Percentiles rank a stretch among this genome's conserved stretches.
Evolutionary conservation across 1,140 invertebrate species (phyloP).

Genomic region (Pentalonia nigronervosa): DNA sequence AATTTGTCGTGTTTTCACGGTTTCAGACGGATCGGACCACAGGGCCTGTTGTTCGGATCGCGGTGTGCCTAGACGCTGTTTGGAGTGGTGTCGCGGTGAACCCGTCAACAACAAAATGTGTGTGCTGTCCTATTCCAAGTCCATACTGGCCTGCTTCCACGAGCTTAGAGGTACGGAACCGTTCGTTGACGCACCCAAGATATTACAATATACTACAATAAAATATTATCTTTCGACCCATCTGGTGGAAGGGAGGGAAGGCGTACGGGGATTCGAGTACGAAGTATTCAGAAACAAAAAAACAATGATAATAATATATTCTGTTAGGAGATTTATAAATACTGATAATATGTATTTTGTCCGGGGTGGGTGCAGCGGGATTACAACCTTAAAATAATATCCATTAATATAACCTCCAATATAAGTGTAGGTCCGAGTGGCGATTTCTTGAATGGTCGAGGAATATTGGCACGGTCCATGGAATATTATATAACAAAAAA

Average conservation of each 20-base stretch:
- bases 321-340: not conserved
- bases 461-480: too few relatives aligned
- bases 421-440: too few relatives aligned
- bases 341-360: not conserved
- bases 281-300: not conserved
- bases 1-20: not conserved
- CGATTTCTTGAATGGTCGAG: too few relatives aligned
- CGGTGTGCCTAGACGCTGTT: constrained; percentile 76
- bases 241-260: not conserved
- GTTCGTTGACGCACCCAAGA: not conserved
- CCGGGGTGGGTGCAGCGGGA: not conserved
- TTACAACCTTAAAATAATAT: not conserved
- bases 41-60: constrained; percentile 78
- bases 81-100: constrained; percentile 79
- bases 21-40: constrained; percentile 73
- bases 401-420: not conserved
- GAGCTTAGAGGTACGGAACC: constrained; percentile 73
- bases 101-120: constrained; percentile 72
- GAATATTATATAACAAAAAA: too few relatives aligned
- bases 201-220: too few relatives aligned
- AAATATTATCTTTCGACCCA: not conserved
- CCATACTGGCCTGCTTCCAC: constrained; percentile 81
- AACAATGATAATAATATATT: not conserved
- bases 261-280: not conserved
- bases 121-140: constrained; percentile 74